Base-by-base conservation (phyloP, 2,797 vertebrate species). In the Pteropus rufus region DNA sequence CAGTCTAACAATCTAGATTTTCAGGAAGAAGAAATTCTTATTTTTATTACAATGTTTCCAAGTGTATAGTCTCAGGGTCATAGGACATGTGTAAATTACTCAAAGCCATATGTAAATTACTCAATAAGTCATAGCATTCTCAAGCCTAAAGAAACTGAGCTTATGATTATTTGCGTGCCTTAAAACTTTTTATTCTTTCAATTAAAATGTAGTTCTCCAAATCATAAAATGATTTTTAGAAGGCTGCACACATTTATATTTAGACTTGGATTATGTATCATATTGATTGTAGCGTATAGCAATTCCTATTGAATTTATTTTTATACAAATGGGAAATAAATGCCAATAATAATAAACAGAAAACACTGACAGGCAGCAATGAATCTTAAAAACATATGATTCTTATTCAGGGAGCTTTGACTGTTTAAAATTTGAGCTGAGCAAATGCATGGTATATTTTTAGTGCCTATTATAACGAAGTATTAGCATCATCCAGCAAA, bases 271-370 rank as follows among this genome's bases (percentile, higher is more conserved):
- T 62, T 92, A 12, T 96, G 83, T 91, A 93, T 87, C 85, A 77
- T 96, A 84, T 85, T 96, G 97, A 96, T 95, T 90, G 10, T 29
- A 64, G 44, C 73, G 16, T 12, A 64, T 69, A 87, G 54, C 41
- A 56, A 44, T 89, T 94, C 67, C 69, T 95, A 65, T 83, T 54
- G 44, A 88, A 67, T 96, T 95, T 97, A 93, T 96, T 97, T 94
- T 83, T 95, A 24, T 49, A 56, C 86, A 97, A 96, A 86, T 72
- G 90, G 76, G 54, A 97, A 98, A 95, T 97, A 96, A 95, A 96
- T 82, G 36, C 82, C 97, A 97, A 39, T 90, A 90, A 92, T 92
- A 54, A 36, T 73, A 94, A 95, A 85, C 67, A 70, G 87, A 93
- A 81, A 95, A 92, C 31, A 49, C 39, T 97, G 93, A 96, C 19